Evolutionary conservation across 2,113 vertebrate genomes (phyloP), one percentile per base, ranked within the genome.

Genomic region (Chaetura pelagica): DNA sequence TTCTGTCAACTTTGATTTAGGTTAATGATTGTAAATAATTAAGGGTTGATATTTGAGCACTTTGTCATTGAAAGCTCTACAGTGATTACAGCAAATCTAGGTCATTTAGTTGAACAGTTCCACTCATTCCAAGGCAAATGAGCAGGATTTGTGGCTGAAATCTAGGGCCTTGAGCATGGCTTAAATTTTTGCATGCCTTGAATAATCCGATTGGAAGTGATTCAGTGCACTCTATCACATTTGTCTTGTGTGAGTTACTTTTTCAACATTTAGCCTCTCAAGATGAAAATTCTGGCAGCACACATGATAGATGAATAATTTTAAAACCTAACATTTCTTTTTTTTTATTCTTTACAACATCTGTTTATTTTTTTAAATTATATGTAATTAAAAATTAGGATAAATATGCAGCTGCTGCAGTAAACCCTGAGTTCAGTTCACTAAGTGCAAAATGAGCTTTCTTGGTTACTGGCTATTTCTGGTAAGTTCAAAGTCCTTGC

Each of bases 11-110:
- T 91, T 88, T 88, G 59, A 92, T 73, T 93, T 83, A 86, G 23
- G 59, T 55, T 77, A 96, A 91, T 87, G 74, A 58, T 73, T 82
- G 77, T 83, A 94, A 96, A 89, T 78, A 91, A 85, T 91, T 89
- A 91, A 75, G 55, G 63, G 48, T 32, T 77, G 67, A 26, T 74
- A 88, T 66, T 90, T 66, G 42, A 96, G 52, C 57, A 49, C 19
- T 40, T 92, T 84, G 62, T 75, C 84, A 69, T 38, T 92, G 84
- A 89, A 89, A 94, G n/a, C 10, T 86, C 40, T 58, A 16, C 32
- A 38, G 49, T 62, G 72, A 81, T 67, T 90, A 67, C 51, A 76
- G 35, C 32, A 67, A 29, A 51, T 69, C 26, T 55, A 85, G 38
- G 46, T 75, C 58, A 23, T 89, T 93, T 66, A 89, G 38, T 32